Evolutionary conservation across 23 tunicate species (phyloP), one percentile per base, ranked within the genome.

Genomic region (Styela clava): DNA sequence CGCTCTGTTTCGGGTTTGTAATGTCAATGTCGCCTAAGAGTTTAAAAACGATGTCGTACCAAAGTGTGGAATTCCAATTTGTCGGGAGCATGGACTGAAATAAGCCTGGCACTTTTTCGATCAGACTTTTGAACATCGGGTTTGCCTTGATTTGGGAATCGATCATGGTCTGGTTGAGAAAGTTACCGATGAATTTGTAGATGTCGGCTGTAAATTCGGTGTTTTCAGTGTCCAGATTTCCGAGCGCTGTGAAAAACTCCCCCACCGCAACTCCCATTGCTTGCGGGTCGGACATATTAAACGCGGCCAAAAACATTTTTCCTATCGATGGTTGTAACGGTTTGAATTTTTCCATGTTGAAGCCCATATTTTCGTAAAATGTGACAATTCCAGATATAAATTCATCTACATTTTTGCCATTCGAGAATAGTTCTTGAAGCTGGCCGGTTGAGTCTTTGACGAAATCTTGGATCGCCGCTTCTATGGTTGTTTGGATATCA

Each of bases 161-260:
- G 1, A 67, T 1, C 71, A 67, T 24, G 16, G 27, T n/a, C 7
- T 25, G 27, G 31, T 26, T 2, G 64, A 25, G 33, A 9, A 76
- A 27, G 64, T 76, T 76, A 24, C 62, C 37, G 32, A 76, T 23
- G 31, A 76, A 35, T 19, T 1, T 33, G 31, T 1, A 1, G 0
- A 76, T 22, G 24, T 36, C 0, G 0, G 24, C 2, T 12, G 81
- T 26, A 27, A 76, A 76, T 16, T 35, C 29, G 22, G 52, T 0
- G 27, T 76, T 76, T 12, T n/a, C 52, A 20, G 81, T 76, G 64
- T 76, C 81, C 24, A 76, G 64, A 9, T 76, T 22, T 21, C 62
- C 81, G 24, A 76, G 64, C n/a, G 63, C 33, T 21, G 1, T 76
- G 24, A 76, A 16, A 31, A 76, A 52, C 65, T 76, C 65, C 18